Conservation (phyloP, 1,140 invertebrate genomes). For the Pristionchus pacificus region DNA sequence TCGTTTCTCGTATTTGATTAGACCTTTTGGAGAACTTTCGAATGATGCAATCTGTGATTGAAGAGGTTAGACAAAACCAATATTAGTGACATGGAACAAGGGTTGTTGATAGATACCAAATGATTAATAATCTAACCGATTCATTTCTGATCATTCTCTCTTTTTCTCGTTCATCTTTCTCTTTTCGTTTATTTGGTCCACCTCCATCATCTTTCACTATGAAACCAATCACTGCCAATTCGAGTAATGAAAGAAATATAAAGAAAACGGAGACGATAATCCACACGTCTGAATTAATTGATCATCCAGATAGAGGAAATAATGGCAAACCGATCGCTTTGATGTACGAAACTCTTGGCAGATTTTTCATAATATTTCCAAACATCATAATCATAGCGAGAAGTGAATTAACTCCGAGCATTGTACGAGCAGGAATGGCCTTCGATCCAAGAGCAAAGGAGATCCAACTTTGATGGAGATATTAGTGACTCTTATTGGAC, state of each 20-base stretch:
- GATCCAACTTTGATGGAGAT: slow-evolving; percentile 38
- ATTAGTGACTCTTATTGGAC: not conserved
- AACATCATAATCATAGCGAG: slow-evolving; percentile 56
- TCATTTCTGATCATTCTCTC: not conserved
- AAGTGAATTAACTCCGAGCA: slow-evolving; percentile 54
- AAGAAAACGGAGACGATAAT: slow-evolving; percentile 49
- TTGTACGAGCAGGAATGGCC: slow-evolving; percentile 54
- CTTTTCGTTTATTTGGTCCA: not conserved
- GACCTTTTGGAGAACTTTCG: slow-evolving; percentile 33
- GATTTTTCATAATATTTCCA: slow-evolving; percentile 55
- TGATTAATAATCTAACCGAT: not conserved
- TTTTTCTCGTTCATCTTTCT: not conserved
- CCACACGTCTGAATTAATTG: slow-evolving; percentile 43
- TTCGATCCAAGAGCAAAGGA: slow-evolving; percentile 51
- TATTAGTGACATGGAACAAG: not conserved
- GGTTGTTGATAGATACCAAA: not conserved
- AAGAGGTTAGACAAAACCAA: not conserved
- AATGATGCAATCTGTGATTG: slow-evolving; percentile 4
- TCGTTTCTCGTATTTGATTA: slow-evolving; percentile 43
- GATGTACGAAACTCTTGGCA: slow-evolving; percentile 49
- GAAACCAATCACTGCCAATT: slow-evolving; percentile 47
- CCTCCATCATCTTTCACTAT: slow-evolving; percentile 39
- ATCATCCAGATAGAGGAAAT: not conserved
- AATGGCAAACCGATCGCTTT: slow-evolving; percentile 45
- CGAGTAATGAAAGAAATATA: slow-evolving; percentile 47